Conservation (phyloP, 2,888 invertebrate species). For the Eledona agricola region DNA sequence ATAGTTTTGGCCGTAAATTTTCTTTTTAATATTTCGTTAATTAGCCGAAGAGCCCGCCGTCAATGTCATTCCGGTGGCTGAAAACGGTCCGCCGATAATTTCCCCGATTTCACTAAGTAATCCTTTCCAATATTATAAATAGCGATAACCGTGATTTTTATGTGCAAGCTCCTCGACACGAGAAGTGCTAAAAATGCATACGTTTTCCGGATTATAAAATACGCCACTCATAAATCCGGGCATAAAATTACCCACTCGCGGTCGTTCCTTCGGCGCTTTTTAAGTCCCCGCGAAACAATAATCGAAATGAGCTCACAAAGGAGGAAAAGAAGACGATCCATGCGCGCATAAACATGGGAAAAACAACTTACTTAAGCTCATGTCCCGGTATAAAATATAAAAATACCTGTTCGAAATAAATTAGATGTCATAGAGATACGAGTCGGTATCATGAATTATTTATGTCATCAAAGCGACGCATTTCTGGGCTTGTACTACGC, state of each 20-base stretch:
- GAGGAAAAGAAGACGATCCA: conserved; percentile 27
- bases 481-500: conserved; percentile 33
- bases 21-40: too few relatives aligned
- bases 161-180: conserved; percentile 30
- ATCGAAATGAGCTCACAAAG: conserved; percentile 32
- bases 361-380: conserved; percentile 38
- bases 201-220: conserved; percentile 35
- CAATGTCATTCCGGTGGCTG: conserved; percentile 22
- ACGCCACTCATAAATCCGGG: conserved; percentile 28
- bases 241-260: conserved; percentile 19
- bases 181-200: conserved; percentile 32
- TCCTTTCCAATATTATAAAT: conserved; percentile 34
- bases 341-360: conserved; percentile 36
- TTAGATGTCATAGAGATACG: conserved; percentile 40
- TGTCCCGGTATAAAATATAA: conserved; percentile 35
- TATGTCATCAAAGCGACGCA: conserved; percentile 40
- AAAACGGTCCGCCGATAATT: conserved; percentile 20
- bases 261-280: conserved; percentile 5
- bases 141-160: conserved; percentile 33
- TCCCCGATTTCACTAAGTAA: conserved; percentile 29
- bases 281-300: conserved; percentile 22
- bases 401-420: conserved; percentile 41
- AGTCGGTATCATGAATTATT: conserved; percentile 43
- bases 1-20: too few relatives aligned
- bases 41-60: too few relatives aligned